Conservation (phyloP, 2,113 vertebrate species). For the Perccottus glenii region DNA sequence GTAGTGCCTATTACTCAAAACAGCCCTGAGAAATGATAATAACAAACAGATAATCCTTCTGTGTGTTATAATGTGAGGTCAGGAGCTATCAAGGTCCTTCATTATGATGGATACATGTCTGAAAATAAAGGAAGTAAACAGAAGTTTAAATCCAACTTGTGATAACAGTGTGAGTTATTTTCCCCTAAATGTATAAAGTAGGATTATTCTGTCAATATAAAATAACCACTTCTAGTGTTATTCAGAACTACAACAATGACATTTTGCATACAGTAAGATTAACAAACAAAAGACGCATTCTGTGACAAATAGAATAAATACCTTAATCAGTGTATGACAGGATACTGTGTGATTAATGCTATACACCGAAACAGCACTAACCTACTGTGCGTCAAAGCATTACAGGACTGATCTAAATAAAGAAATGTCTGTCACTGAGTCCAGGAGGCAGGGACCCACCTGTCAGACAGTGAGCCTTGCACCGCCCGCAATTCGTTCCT, state of each 20-base stretch:
- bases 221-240: neutral
- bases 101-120: slow-evolving; percentile 1
- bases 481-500: slow-evolving; percentile 81
- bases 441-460: slow-evolving; percentile 72
- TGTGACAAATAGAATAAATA: too few relatives aligned
- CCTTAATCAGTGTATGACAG: too few relatives aligned
- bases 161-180: neutral
- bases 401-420: slow-evolving; percentile 34
- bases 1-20: neutral
- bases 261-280: neutral
- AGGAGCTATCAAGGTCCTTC: slow-evolving; percentile 1
- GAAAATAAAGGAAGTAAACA: neutral
- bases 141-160: slow-evolving; percentile 3
- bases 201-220: neutral
- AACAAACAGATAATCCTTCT: slow-evolving; percentile 16
- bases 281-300: neutral
- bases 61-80: slow-evolving; percentile 28
- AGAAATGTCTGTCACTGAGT: slow-evolving; percentile 79
- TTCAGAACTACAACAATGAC: neutral
- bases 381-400: slow-evolving; percentile 23
- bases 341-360: slow-evolving; percentile 2
- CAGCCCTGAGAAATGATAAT: slow-evolving; percentile 14
- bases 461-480: slow-evolving; percentile 76
- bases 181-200: neutral
- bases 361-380: slow-evolving; percentile 40